Percentiles rank a stretch among this genome's conserved stretches.
Evolutionary conservation across 2,888 invertebrate species (phyloP).

Genomic region (Linnaemya vulpina): DNA sequence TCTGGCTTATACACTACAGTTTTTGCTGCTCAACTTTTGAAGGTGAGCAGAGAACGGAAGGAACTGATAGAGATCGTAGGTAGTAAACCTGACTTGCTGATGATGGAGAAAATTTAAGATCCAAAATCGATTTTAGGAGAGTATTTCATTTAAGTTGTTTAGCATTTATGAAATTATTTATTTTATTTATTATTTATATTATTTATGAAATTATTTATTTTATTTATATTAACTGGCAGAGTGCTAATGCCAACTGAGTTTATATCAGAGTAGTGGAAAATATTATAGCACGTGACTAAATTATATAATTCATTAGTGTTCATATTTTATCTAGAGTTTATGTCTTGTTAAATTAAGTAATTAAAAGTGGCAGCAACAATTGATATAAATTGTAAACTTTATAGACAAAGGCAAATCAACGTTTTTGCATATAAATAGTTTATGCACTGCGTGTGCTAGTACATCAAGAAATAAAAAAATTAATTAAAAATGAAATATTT

Average conservation of each 20-base stretch:
- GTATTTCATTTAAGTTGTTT: too few relatives aligned
- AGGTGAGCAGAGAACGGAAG: too few relatives aligned
- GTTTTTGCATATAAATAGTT: background rate
- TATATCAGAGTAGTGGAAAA: too few relatives aligned
- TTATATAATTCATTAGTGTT: background rate
- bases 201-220: too few relatives aligned
- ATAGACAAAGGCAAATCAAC: constrained; percentile 13
- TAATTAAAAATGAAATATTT: background rate
- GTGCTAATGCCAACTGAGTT: too few relatives aligned
- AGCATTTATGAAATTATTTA: too few relatives aligned
- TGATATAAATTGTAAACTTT: constrained; percentile 67
- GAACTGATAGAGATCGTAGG: too few relatives aligned
- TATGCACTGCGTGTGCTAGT: background rate
- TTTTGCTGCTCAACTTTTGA: too few relatives aligned
- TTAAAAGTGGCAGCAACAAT: constrained; percentile 56
- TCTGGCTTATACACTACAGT: too few relatives aligned
- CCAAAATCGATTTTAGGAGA: constrained; percentile 5
- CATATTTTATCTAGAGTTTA: constrained; percentile 28
- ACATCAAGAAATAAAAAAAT: background rate
- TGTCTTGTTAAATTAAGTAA: constrained; percentile 67
- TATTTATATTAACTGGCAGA: too few relatives aligned
- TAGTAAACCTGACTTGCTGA: too few relatives aligned
- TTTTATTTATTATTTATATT: background rate
- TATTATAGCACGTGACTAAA: background rate
- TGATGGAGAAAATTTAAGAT: background rate